Evolutionary conservation across 2,888 invertebrate species (phyloP).

Genomic region (Eupithecia tripunctaria): DNA sequence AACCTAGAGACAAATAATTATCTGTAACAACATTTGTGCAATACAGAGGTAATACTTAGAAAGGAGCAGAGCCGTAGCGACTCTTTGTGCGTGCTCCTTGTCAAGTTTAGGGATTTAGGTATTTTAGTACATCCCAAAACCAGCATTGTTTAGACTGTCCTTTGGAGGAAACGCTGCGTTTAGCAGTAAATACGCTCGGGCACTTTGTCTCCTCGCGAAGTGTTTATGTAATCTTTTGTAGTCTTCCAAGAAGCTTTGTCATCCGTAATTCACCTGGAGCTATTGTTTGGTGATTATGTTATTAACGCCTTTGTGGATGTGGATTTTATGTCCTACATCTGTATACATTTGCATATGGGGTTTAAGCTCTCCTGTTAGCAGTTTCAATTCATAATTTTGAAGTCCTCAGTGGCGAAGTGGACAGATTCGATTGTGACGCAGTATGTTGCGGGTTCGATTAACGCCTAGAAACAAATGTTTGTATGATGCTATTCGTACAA

Average conservation of each 20-base stretch:
- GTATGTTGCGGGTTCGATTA: neutral
- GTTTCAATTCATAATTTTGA: neutral
- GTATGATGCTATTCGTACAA: too few relatives aligned
- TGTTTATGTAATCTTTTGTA: slow-evolving; percentile 55
- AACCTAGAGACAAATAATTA: too few relatives aligned
- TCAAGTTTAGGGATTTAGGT: slow-evolving; percentile 18
- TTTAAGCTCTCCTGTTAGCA: neutral
- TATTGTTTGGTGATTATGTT: slow-evolving; percentile 41
- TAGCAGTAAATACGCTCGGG: slow-evolving; percentile 58
- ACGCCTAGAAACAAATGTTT: neutral
- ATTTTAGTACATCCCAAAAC: slow-evolving; percentile 19
- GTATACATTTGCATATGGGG: neutral
- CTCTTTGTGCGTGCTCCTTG: neutral
- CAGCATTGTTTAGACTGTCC: slow-evolving; percentile 37
- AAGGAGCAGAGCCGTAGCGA: neutral
- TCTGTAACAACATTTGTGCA: too few relatives aligned
- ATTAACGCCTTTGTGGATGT: slow-evolving; percentile 28
- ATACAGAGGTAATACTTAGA: neutral
- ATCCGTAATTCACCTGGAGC: slow-evolving; percentile 37
- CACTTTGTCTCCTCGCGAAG: slow-evolving; percentile 54
- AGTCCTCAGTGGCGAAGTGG: neutral
- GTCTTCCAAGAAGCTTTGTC: slow-evolving; percentile 53
- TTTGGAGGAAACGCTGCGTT: slow-evolving; percentile 51
- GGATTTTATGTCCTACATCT: neutral
- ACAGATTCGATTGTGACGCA: neutral